A percentile compares a stretch with the other conserved stretches of the same genome.
Evolutionary conservation across 2,888 invertebrate genomes (phyloP).

Genomic region (Alloscopus bannaensis): DNA sequence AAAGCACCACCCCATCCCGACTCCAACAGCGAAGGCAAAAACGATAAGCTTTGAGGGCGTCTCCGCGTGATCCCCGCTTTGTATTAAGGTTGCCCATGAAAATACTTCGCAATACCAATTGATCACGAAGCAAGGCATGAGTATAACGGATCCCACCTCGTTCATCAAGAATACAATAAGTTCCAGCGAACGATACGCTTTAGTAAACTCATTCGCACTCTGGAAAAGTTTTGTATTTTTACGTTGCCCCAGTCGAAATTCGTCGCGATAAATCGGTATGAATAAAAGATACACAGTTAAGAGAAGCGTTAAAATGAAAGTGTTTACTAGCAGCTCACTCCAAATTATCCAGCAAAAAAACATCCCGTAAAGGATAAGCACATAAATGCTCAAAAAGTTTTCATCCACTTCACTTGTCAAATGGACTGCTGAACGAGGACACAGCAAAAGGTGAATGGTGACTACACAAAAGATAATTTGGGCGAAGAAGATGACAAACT

Average conservation of each 20-base stretch:
- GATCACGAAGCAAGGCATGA: constrained; percentile 32
- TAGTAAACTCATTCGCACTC: constrained; percentile 14
- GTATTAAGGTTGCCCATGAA: constrained; percentile 12
- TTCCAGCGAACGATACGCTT: constrained; percentile 31
- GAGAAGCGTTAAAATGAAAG: no score
- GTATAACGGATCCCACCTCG: constrained; percentile 1
- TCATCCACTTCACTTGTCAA: constrained; percentile 23
- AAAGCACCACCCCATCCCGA: constrained; percentile 18
- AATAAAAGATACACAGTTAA: no score
- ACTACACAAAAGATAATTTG: background rate
- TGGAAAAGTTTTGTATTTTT: no score
- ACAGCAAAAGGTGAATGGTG: constrained; percentile 8
- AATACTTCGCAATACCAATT: constrained; percentile 34
- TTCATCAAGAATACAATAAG: constrained; percentile 27
- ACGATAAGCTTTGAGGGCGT: background rate
- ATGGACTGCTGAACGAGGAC: constrained; percentile 24
- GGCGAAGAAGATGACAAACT: background rate
- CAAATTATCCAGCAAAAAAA: no score
- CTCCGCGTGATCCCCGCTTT: constrained; percentile 20
- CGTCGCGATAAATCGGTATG: no score
- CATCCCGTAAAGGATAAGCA: constrained; percentile 21
- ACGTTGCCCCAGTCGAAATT: no score
- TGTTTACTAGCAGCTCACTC: no score
- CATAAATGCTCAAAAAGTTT: background rate
- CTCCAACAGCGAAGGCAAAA: background rate